These are phyloP conservation scores for Lates calcarifer DNA, from an alignment of 2,113 vertebrate genomes.

Conservation along the genomic window DNA sequence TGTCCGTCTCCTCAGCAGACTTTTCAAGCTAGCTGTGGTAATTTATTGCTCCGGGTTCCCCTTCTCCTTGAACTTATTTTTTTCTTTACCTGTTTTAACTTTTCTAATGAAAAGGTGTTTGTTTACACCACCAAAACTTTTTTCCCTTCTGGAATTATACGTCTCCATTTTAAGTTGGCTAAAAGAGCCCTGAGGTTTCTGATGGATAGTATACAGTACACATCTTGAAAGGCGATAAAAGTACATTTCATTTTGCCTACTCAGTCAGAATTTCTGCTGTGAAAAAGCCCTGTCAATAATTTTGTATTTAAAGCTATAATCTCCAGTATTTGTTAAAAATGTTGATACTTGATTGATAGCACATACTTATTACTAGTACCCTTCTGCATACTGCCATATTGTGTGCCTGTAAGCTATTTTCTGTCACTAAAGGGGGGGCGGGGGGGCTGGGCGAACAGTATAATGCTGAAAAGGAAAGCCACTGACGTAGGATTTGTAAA, in stretches of 20 bases:
- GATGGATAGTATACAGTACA: not conserved
- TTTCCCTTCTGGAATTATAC: not conserved
- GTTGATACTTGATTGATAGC: not conserved
- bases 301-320: too few species aligned
- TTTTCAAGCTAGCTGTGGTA: not conserved
- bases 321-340: not conserved
- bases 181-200: not conserved
- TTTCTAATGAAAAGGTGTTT: not conserved
- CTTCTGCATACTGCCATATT: not conserved
- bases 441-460: too few species aligned
- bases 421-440: not conserved
- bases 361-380: too few species aligned
- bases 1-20: constrained; percentile 23
- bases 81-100: not conserved
- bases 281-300: too few species aligned
- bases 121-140: not conserved
- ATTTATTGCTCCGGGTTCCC: not conserved
- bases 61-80: not conserved
- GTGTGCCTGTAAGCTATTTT: not conserved
- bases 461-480: too few species aligned
- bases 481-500: not conserved
- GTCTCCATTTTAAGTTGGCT: not conserved
- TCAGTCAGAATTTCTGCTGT: too few species aligned
- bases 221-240: not conserved
- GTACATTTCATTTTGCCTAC: too few species aligned